Evolutionary conservation across 2,888 invertebrate species (phyloP).

Genomic region (Xanthia togata): DNA sequence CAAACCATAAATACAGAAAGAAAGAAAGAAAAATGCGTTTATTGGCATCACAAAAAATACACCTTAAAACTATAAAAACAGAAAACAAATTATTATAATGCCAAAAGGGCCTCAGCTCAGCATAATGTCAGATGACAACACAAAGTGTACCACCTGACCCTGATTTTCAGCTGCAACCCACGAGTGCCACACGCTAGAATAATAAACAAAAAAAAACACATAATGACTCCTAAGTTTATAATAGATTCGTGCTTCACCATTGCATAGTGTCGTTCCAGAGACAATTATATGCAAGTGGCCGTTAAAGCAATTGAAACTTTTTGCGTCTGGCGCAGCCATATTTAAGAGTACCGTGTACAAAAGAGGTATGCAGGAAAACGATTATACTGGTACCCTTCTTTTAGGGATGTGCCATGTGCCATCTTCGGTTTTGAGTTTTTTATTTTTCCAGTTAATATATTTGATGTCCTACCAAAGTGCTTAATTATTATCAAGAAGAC

Average conservation of each 20-base stretch:
- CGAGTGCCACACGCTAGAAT: no score
- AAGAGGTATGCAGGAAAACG: conserved; percentile 80
- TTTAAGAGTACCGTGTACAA: conserved; percentile 74
- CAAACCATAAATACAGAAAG: conserved; percentile 1
- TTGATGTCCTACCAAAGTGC: not conserved
- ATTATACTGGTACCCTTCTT: conserved; percentile 73
- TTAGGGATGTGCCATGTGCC: conserved; percentile 56
- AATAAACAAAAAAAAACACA: no score
- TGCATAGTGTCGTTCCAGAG: conserved; percentile 65
- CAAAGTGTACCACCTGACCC: no score
- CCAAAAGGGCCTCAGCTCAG: no score
- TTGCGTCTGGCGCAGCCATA: conserved; percentile 77
- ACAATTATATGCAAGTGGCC: conserved; percentile 77
- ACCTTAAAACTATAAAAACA: no score
- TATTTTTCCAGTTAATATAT: not conserved
- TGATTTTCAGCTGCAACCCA: no score
- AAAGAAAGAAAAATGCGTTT: no score
- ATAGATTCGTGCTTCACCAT: conserved; percentile 55
- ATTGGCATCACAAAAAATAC: no score
- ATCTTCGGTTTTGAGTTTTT: conserved; percentile 9
- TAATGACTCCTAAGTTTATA: conserved; percentile 21
- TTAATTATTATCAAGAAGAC: not conserved
- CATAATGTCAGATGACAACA: no score
- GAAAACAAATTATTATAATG: no score
- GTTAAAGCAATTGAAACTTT: conserved; percentile 81